Evolutionary conservation across 2,113 vertebrate genomes (phyloP).

Genomic region (Oxygymnocypris stewartii): DNA sequence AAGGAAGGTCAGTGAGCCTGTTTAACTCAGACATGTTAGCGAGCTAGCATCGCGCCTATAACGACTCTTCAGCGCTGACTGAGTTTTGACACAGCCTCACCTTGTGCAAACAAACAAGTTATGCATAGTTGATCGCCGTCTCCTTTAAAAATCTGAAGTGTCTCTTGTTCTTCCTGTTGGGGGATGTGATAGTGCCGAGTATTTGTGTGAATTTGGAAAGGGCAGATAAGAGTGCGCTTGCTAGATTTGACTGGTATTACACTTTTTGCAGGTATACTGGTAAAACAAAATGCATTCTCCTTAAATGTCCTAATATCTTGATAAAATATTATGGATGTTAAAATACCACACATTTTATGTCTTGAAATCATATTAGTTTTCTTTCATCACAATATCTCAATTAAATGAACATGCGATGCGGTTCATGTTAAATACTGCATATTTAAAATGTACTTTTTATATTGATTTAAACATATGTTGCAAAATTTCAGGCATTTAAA

Average conservation of each 20-base stretch:
- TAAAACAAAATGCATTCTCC: background rate
- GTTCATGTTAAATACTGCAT: too few relatives aligned
- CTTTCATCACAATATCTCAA: too few relatives aligned
- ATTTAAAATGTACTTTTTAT: background rate
- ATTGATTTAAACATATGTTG: background rate
- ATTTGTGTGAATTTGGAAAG: background rate
- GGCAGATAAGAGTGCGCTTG: background rate
- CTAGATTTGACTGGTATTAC: background rate
- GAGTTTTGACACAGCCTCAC: constrained; percentile 70
- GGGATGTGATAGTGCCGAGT: background rate
- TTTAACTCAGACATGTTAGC: constrained; percentile 67
- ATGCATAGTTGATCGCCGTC: constrained; percentile 52
- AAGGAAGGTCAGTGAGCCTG: constrained; percentile 68
- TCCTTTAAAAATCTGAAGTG: constrained; percentile 31
- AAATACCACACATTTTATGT: background rate
- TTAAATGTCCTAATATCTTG: background rate
- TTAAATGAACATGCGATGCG: too few relatives aligned
- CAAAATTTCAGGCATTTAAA: background rate
- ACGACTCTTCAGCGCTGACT: constrained; percentile 60
- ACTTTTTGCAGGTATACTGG: background rate
- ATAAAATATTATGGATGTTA: background rate
- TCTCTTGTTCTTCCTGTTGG: constrained; percentile 23
- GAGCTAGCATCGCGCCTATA: constrained; percentile 58
- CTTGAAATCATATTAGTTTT: background rate
- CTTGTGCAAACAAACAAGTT: constrained; percentile 70